Evolutionary conservation across 2,113 vertebrate species (phyloP).

Genomic region (Gila orcuttii): DNA sequence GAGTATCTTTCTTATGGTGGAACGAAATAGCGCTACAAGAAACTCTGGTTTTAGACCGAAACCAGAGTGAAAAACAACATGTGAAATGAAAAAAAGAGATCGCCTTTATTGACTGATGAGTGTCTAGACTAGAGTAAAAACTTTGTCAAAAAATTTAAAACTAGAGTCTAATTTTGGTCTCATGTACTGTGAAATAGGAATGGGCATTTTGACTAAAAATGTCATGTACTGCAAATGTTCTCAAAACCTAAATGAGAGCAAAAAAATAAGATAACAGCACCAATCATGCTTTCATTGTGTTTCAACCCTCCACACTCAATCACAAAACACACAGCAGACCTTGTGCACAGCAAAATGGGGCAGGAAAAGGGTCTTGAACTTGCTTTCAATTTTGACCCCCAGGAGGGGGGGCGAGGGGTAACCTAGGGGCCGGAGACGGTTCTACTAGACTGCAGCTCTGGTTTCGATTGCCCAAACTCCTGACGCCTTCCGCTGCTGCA

Average conservation of each 20-base stretch:
- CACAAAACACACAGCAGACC: constrained; percentile 37
- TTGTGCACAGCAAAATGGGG: constrained; percentile 46
- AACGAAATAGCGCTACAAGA: too few species aligned
- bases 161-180: too few species aligned
- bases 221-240: not conserved
- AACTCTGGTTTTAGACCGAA: too few species aligned
- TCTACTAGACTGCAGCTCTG: constrained; percentile 69
- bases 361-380: constrained; percentile 64
- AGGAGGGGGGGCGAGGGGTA: constrained; percentile 56
- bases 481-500: constrained; percentile 80
- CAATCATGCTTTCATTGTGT: not conserved
- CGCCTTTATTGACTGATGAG: too few species aligned
- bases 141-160: too few species aligned
- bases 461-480: constrained; percentile 73
- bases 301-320: constrained; percentile 15
- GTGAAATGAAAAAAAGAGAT: too few species aligned
- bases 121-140: too few species aligned
- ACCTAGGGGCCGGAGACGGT: constrained; percentile 62
- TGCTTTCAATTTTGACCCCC: constrained; percentile 68
- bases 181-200: too few species aligned
- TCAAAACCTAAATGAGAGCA: not conserved
- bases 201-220: too few species aligned
- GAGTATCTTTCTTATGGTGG: too few species aligned
- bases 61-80: too few species aligned
- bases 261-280: not conserved